Base-by-base conservation (phyloP, 2,888 invertebrate genomes). In the Brachyptera putata region DNA sequence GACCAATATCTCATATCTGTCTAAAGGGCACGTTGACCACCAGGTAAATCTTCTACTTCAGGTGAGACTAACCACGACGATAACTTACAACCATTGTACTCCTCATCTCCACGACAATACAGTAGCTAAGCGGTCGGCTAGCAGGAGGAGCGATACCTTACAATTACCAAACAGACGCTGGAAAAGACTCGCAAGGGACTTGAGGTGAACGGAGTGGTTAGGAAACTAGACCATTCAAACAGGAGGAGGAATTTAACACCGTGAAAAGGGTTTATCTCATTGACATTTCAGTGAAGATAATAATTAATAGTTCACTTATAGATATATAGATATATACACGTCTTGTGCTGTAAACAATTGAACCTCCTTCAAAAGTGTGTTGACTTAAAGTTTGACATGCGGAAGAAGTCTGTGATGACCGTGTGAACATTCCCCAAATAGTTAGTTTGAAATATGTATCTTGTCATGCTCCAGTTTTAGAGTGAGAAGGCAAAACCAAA, bases 381-480 rank as follows among this genome's bases (percentile, higher is more conserved):
- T 30, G 30, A 30, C 30, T 30, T 30, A 7, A 11, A 11, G 30
- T 30, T 30, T 30, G 30, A 30, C 30, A 11, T 30, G 5, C 7
- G 11, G 30, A 7, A 16, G 39, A 37, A n/a, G 16, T n/a, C 14
- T 37, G 37, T 5, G 21, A 16, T 4, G 11, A 43, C 43, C 43
- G 43, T 43, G 43, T 18, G 43, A 43, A 43, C 43, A 43, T 43
- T 43, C 21, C 21, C 21, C 43, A 43, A 43, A 43, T 43, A 43
- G 2, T 16, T 4, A 4, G 7, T 16, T n/a, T 16, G 9, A 43
- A 43, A 18, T 18, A 43, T 43, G 43, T 7, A 21, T 37, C 37
- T 13, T 37, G 16, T 37, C 11, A 16, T 37, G 3, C 34, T 34
- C n/a, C n/a, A n/a, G n/a, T n/a, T n/a, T n/a, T n/a, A n/a, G n/a